Conservation (phyloP, 2,888 invertebrate species). For the Cosmia pyralina region DNA sequence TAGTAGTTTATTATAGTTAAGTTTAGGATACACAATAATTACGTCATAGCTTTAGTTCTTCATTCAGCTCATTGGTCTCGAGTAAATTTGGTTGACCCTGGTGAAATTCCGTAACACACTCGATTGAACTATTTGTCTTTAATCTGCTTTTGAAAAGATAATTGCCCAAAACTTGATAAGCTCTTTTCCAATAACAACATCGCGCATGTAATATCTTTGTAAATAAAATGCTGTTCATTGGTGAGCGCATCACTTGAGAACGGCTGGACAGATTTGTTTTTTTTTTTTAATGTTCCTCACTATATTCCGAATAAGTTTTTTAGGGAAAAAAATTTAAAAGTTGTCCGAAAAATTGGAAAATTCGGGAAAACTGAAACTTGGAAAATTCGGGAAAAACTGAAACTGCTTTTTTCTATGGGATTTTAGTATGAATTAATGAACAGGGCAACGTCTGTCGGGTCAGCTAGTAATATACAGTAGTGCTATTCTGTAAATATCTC, state of each 20-base stretch:
- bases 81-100: not conserved
- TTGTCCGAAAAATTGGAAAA: too few species aligned
- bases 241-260: not conserved
- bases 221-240: too few species aligned
- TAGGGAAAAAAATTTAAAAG: too few species aligned
- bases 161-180: not conserved
- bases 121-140: not conserved
- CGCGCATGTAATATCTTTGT: not conserved
- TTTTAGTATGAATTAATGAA: not conserved
- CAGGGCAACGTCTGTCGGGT: not conserved
- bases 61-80: constrained; percentile 4
- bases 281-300: not conserved
- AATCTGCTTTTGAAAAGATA: not conserved
- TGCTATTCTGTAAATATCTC: too few species aligned
- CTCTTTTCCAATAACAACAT: constrained; percentile 1
- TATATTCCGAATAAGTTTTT: not conserved
- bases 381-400: not conserved
- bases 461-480: not conserved
- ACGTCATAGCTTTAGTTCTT: not conserved
- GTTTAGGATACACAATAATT: not conserved
- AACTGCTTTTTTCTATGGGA: not conserved
- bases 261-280: not conserved
- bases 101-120: not conserved
- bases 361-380: not conserved
- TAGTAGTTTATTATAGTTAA: too few species aligned